Base-by-base conservation (phyloP, 2,797 vertebrate genomes). In the Labroides dimidiatus region DNA sequence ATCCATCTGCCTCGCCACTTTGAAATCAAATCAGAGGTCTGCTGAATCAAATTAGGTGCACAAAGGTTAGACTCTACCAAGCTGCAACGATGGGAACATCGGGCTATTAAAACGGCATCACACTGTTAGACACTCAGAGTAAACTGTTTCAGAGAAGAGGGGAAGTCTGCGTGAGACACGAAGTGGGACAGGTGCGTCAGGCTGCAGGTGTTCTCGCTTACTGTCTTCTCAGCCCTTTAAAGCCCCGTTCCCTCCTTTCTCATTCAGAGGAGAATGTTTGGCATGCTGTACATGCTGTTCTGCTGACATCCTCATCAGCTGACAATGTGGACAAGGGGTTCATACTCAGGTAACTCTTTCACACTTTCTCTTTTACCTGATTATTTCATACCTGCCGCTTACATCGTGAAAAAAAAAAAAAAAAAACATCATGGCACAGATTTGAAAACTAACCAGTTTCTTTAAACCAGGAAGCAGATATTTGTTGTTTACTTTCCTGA, bases 1-100 rank as follows among this genome's bases (percentile, higher is more conserved):
- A 45, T 52, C 71, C 80, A 67, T 82, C 71, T 78, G 78, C 57
- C 16, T 63, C 63, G 11, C 48, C 50, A 41, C 56, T 76, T 57
- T 51, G 41, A 56, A 66, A 82, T 69, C 53, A 51, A 59, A 60
- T 73, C 71, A 68, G 37, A 64, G 61, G 52, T 67, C 53, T 69
- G 54, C 3, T 77, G 52, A 20, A n/a, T 83, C n/a, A 20, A n/a
- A 47, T 63, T 37, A 62, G 56, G 5, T 21, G 2, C 14, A 11
- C 41, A 50, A 39, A 12, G 23, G 33, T 45, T 51, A 45, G 49
- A 39, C 44, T 21, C 13, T 2, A 41, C 24, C 13, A n/a, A 17
- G 36, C 4, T n/a, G 8, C 14, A 50, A 4, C 2, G 24, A 41
- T 4, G 0, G 43, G 54, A 23, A 10, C 13, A 10, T 33, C 9